Conservation (phyloP, 37 sponge, comb jelly and placozoan genomes). For the Amphimedon queenslandica region DNA sequence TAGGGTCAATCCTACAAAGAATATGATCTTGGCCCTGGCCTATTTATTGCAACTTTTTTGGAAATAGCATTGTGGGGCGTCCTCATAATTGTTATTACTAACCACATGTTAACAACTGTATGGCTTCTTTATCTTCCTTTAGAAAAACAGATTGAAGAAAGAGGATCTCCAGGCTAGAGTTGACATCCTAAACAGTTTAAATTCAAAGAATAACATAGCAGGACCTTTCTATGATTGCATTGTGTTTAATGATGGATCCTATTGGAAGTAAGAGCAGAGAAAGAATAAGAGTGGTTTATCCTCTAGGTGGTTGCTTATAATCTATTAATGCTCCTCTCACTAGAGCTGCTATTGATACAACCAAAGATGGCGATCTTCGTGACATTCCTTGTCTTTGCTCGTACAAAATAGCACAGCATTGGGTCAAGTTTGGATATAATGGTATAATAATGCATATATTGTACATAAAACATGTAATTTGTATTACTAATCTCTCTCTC, state of each 20-base stretch:
- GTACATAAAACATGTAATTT: too few relatives aligned
- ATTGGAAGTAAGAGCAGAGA: constrained; percentile 88
- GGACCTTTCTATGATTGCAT: constrained; percentile 91
- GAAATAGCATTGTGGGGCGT: too few relatives aligned
- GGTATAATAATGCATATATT: not conserved
- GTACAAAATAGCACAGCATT: constrained; percentile 59
- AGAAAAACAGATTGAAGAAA: constrained; percentile 33
- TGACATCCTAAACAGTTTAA: constrained; percentile 51
- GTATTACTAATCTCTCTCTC: not conserved
- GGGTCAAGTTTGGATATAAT: constrained; percentile 50
- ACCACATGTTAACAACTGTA: too few relatives aligned
- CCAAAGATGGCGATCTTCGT: constrained; percentile 67
- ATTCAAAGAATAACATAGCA: constrained; percentile 28
- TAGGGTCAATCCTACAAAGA: too few relatives aligned
- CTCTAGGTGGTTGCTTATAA: too few relatives aligned
- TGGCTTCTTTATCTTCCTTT: not conserved
- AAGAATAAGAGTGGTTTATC: too few relatives aligned
- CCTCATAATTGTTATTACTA: too few relatives aligned
- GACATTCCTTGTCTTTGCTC: constrained; percentile 53
- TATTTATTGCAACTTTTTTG: too few relatives aligned
- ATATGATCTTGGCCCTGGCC: too few relatives aligned
- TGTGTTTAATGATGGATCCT: constrained; percentile 81
- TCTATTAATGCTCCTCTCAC: too few relatives aligned
- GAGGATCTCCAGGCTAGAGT: constrained; percentile 70
- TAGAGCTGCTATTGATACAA: constrained; percentile 87